Base-by-base conservation (phyloP, 2,888 invertebrate genomes). In the Pristionchus arcanus region DNA sequence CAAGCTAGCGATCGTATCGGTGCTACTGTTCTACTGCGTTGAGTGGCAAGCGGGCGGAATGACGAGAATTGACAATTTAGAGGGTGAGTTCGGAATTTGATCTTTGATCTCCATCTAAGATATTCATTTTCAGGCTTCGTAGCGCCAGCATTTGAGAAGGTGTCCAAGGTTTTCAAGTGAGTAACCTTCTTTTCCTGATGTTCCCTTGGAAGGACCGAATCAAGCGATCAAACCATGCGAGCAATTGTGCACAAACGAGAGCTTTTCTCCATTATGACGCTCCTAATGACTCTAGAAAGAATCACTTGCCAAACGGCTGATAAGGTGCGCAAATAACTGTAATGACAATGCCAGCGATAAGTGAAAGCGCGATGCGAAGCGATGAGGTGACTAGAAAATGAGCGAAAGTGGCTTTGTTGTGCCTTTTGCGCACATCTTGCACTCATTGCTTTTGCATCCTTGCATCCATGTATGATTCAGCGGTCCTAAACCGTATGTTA, bases 101-200 rank as follows among this genome's bases (percentile, higher is more conserved):
- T 59, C 85, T 59, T 63, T 86, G 63, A 37, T 7, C 21, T 66
- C n/a, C 53, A 9, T 31, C 7, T 7, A 68, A n/a, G 16, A 16
- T 31, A 19, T 34, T 28, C 0, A 21, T 11, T 34, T 87, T 42
- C 87, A 87, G 93, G 93, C 87, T 89, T 91, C 84, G 92, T 92
- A 28, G 91, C 91, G n/a, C 93, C 94, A n/a, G 91, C 92, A n/a
- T 97, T 97, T 95, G 93, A 93, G 81, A 94, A 94, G 90, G 94
- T 94, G 77, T 94, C 94, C 90, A 93, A 94, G 87, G 92, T 94
- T 34, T 94, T 94, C 91, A 91, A 92, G 94, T 94, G 87, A 91
- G 92, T 86, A 9, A 42, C 42, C 42, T 42, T 9, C 42, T 42
- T 42, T 42, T 42, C 42, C 3, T 9, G 9, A 9, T 42, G 42